Evolutionary conservation across 2,797 vertebrate species (phyloP).

Genomic region (Petrocephalus sullivani): DNA sequence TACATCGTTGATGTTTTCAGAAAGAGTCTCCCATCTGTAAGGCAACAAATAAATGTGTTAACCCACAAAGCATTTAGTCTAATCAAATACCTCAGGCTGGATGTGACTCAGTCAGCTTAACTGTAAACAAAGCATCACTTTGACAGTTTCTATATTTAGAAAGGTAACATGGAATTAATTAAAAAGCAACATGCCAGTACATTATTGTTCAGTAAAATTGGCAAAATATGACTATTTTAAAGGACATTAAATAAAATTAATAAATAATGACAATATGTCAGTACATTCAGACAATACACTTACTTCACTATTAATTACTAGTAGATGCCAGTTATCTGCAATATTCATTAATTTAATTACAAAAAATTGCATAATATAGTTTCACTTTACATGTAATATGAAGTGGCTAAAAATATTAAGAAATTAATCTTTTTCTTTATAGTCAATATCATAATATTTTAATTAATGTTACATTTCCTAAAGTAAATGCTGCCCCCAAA

Average conservation of each 20-base stretch:
- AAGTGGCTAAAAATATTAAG: neutral
- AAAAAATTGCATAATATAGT: neutral
- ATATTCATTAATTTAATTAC: neutral
- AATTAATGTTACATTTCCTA: slow-evolving; percentile 24
- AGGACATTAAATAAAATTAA: neutral
- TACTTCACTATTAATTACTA: neutral
- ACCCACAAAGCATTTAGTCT: slow-evolving; percentile 23
- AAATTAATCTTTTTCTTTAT: neutral
- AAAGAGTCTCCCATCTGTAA: slow-evolving; percentile 93
- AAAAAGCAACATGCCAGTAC: neutral
- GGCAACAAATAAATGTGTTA: slow-evolving; percentile 44
- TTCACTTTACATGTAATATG: neutral
- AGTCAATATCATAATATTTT: slow-evolving; percentile 26
- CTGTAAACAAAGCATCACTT: neutral
- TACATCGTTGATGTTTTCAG: slow-evolving; percentile 92
- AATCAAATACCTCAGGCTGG: neutral
- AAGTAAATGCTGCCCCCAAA: slow-evolving; percentile 51
- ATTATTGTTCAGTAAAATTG: neutral
- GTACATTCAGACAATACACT: no score
- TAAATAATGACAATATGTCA: neutral
- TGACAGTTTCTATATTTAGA: neutral
- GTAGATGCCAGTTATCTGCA: neutral
- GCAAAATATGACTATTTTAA: neutral
- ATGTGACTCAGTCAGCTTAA: neutral
- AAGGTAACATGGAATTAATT: neutral